Evolutionary conservation across 2,888 invertebrate species (phyloP), one percentile per base, ranked within the genome.

Genomic region (Chloromyia formosa): DNA sequence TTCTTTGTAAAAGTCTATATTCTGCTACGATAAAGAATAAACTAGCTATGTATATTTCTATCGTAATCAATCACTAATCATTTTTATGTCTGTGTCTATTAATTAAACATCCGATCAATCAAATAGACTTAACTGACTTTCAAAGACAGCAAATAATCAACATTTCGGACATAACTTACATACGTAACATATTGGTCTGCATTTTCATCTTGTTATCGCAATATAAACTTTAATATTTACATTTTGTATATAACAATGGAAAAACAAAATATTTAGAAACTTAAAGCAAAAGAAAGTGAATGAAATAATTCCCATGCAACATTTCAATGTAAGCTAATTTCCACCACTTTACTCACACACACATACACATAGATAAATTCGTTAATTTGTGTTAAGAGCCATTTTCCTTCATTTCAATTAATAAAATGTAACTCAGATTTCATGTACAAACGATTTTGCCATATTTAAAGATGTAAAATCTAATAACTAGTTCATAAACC

Each of bases 131-230:
- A 35, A 35, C 7, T n/a, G n/a, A n/a, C n/a, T n/a, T n/a, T 35
- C 2, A 35, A 35, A 35, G n/a, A n/a, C n/a, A n/a, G n/a, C n/a
- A n/a, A 35, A 35, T 35, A 35, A n/a, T n/a, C n/a, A n/a, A n/a
- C n/a, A n/a, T n/a, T n/a, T n/a, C n/a, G n/a, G n/a, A n/a, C n/a
- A n/a, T n/a, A n/a, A n/a, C n/a, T 35, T 35, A 35, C 7, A 35
- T 35, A 35, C 27, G 2, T 35, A 35, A 35, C 2, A 7, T 35
- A 7, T 35, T 35, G 27, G 27, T 7, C 27, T 2, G 27, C 7
- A 35, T 35, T 35, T 54, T 69, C 68, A 69, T 69, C 68, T 69
- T 69, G 68, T 49, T 53, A 69, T 69, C 68, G 68, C 68, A 45
- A 69, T 22, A 1, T 12, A 69, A n/a, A 35, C 23, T 23, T 10